phyloP scores from a whole-genome alignment of 2,113 vertebrate genomes.

The Muntiacus reevesi region DNA sequence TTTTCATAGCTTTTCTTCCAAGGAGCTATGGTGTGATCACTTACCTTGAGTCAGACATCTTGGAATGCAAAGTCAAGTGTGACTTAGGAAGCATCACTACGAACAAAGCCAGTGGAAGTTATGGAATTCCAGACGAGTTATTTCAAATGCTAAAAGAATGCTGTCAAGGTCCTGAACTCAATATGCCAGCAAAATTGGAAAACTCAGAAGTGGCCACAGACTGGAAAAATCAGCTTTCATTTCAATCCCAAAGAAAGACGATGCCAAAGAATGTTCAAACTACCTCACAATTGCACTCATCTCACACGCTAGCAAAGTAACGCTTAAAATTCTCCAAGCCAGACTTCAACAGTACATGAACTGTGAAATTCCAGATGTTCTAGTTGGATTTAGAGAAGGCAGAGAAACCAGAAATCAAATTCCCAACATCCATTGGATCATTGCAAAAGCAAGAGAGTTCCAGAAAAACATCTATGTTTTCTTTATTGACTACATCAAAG shows the following conservation, averaged over 20 bases:
- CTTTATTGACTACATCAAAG: neutral
- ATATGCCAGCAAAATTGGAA: neutral
- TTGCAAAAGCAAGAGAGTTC: neutral
- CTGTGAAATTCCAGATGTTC: neutral
- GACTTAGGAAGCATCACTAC: neutral
- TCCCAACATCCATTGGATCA: neutral
- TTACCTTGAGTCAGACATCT: neutral
- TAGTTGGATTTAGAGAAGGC: neutral
- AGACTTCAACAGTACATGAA: neutral
- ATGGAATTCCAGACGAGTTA: neutral
- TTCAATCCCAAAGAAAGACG: neutral
- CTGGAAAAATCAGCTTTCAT: neutral
- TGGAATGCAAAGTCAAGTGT: neutral
- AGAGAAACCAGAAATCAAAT: neutral
- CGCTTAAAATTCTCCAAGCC: neutral
- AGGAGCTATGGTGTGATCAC: neutral
- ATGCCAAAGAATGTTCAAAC: neutral
- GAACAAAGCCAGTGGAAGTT: neutral
- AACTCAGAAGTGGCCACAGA: neutral
- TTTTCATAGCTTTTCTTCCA: neutral
- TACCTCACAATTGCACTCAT: neutral
- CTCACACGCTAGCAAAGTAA: neutral
- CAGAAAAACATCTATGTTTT: neutral
- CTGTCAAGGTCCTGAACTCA: neutral
- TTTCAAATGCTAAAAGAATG: neutral